Percentiles rank a stretch among this genome's conserved stretches.
Evolutionary conservation across 2,113 vertebrate species (phyloP).

Genomic region (Deroptyus accipitrinus): DNA sequence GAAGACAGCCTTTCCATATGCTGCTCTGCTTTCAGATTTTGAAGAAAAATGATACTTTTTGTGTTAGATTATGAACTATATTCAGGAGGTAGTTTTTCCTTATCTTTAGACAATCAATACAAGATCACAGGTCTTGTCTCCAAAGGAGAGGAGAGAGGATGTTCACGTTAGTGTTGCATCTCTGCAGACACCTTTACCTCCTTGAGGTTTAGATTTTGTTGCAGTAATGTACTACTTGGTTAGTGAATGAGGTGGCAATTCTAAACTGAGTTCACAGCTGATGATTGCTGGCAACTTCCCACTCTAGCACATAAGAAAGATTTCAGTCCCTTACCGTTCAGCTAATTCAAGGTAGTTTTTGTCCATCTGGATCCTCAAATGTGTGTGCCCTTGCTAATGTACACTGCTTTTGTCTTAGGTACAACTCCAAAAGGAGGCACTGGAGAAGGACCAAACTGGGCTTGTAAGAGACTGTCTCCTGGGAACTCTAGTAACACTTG

Average conservation of each 20-base stretch:
- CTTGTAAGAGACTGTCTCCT: conserved; percentile 76
- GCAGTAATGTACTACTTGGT: neutral
- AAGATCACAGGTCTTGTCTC: neutral
- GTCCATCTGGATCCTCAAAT: neutral
- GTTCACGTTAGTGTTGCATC: neutral
- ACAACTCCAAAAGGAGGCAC: conserved; percentile 99
- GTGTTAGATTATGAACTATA: neutral
- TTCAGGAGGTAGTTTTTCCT: neutral
- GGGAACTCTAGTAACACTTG: neutral
- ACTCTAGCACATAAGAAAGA: fast-evolving
- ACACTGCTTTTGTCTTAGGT: conserved; percentile 75
- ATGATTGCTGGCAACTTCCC: neutral
- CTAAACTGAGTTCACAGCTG: neutral
- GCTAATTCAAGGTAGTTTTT: neutral
- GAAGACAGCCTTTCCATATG: neutral
- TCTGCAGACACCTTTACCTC: neutral
- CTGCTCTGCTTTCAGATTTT: neutral
- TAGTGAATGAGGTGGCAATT: neutral
- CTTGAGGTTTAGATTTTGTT: neutral
- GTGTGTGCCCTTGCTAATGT: neutral
- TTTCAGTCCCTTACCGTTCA: neutral
- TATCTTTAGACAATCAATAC: neutral
- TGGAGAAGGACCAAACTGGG: conserved; percentile 99
- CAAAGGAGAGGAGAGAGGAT: neutral
- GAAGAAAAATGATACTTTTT: neutral